phyloP scores from a whole-genome alignment of 2,888 invertebrate genomes.

The Drosophila lutescens region DNA sequence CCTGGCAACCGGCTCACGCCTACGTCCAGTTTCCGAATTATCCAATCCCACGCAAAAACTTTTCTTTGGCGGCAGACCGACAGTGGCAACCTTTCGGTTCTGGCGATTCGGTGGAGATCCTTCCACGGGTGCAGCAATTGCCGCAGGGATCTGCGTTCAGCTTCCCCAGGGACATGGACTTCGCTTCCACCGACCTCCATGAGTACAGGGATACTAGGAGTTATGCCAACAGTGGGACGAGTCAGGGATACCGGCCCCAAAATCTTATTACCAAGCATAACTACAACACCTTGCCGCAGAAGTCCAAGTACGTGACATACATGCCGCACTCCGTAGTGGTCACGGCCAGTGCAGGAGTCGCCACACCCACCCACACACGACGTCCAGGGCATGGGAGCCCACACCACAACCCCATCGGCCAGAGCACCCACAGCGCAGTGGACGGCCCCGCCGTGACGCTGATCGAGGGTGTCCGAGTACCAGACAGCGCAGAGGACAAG shows the following conservation, averaged over 20 bases:
- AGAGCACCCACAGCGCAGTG: conserved; percentile 71
- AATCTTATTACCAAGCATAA: conserved; percentile 78
- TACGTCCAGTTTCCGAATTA: conserved; percentile 41
- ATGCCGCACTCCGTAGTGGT: conserved; percentile 75
- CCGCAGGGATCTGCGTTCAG: conserved; percentile 45
- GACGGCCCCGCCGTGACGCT: conserved; percentile 85
- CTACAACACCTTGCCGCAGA: conserved; percentile 60
- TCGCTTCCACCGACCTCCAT: conserved; percentile 56
- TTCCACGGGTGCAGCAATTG: conserved; percentile 58
- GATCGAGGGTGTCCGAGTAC: conserved; percentile 90
- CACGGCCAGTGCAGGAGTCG: conserved; percentile 69
- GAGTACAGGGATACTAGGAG: conserved; percentile 61
- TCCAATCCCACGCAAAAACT: conserved; percentile 47
- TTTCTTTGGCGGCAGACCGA: conserved; percentile 57
- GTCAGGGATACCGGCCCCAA: conserved; percentile 59
- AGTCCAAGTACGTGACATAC: conserved; percentile 66
- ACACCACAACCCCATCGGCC: conserved; percentile 68
- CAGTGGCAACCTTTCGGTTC: conserved; percentile 71
- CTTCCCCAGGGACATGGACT: conserved; percentile 63
- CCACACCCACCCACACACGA: conserved; percentile 49
- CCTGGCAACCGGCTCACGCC: conserved; percentile 53
- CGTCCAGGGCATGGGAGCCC: conserved; percentile 43
- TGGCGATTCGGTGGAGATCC: conserved; percentile 49
- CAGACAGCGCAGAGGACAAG: conserved; percentile 92
- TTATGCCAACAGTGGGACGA: conserved; percentile 42